phyloP scores from a whole-genome alignment of 2,888 invertebrate genomes.

The Heteromurus nitidus region DNA sequence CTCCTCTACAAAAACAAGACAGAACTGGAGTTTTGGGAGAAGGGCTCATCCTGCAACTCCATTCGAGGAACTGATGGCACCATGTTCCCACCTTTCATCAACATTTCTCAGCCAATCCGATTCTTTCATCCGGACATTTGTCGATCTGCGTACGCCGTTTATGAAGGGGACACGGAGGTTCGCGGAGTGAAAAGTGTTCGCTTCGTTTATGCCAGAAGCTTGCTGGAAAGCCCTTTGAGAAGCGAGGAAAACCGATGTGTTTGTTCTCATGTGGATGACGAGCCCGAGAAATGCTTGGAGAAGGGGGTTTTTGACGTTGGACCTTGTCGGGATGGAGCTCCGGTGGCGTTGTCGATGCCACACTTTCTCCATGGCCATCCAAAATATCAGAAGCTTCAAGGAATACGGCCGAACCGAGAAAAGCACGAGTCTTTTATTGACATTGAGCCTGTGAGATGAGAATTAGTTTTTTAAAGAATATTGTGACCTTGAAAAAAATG shows the following conservation, averaged over 20 bases:
- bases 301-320: slow-evolving; percentile 31
- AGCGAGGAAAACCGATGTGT: slow-evolving; percentile 38
- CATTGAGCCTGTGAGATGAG: slow-evolving; percentile 26
- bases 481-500: too few relatives aligned
- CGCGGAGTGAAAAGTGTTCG: slow-evolving; percentile 28
- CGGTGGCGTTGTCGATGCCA: slow-evolving; percentile 36
- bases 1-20: slow-evolving; percentile 33
- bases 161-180: neutral
- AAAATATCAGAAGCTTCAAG: slow-evolving; percentile 19
- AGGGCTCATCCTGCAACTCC: slow-evolving; percentile 10
- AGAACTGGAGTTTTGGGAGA: slow-evolving; percentile 22
- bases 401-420: slow-evolving; percentile 11
- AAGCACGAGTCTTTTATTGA: slow-evolving; percentile 40
- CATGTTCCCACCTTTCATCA: slow-evolving; percentile 34
- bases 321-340: slow-evolving; percentile 48
- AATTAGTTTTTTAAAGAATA: too few relatives aligned
- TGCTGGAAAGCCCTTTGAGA: slow-evolving; percentile 12
- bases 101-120: neutral
- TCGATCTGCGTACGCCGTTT: slow-evolving; percentile 31
- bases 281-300: slow-evolving; percentile 25
- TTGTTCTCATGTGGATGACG: neutral
- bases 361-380: slow-evolving; percentile 37
- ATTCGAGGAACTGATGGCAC: slow-evolving; percentile 47
- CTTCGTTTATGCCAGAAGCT: slow-evolving; percentile 6
- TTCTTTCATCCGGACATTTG: slow-evolving; percentile 45